These are phyloP conservation scores for Calosoma granatense DNA, from an alignment of 1,140 invertebrate species.

Conservation along the genomic window DNA sequence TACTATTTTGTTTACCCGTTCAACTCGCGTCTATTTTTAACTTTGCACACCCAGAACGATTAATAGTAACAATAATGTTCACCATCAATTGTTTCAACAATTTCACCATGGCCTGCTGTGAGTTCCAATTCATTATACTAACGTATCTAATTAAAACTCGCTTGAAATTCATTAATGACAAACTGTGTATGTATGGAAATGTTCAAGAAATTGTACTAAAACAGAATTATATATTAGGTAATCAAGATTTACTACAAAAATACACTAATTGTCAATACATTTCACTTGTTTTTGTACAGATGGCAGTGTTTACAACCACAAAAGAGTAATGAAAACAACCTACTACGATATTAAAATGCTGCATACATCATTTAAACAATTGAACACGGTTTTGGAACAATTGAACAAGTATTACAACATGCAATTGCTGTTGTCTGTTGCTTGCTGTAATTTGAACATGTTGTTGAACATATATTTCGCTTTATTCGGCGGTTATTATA, in stretches of 20 bases:
- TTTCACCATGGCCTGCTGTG: constrained; percentile 7
- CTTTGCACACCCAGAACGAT: constrained; percentile 2
- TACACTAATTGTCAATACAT: too few species aligned
- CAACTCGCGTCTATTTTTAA: constrained; percentile 11
- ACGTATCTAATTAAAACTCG: constrained; percentile 9
- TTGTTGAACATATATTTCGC: constrained; percentile 11
- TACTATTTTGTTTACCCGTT: constrained; percentile 8
- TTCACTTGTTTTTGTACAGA: too few species aligned
- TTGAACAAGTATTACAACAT: constrained; percentile 9
- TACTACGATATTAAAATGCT: too few species aligned
- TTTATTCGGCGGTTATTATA: constrained; percentile 13
- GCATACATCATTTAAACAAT: background rate
- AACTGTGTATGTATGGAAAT: background rate
- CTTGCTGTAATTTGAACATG: constrained; percentile 4
- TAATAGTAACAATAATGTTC: constrained; percentile 11
- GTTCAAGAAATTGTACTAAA: too few species aligned
- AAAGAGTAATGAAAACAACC: too few species aligned
- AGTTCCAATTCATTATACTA: constrained; percentile 14
- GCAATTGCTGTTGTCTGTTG: constrained; percentile 5
- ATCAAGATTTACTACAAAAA: too few species aligned
- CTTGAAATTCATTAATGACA: constrained; percentile 2
- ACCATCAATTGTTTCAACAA: constrained; percentile 11
- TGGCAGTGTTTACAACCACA: too few species aligned
- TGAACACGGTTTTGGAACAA: background rate
- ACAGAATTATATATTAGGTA: too few species aligned